Evolutionary conservation across 35 echinoderm and acorn worm species (phyloP), one percentile per base, ranked within the genome.

Genomic region (Acanthaster planci): DNA sequence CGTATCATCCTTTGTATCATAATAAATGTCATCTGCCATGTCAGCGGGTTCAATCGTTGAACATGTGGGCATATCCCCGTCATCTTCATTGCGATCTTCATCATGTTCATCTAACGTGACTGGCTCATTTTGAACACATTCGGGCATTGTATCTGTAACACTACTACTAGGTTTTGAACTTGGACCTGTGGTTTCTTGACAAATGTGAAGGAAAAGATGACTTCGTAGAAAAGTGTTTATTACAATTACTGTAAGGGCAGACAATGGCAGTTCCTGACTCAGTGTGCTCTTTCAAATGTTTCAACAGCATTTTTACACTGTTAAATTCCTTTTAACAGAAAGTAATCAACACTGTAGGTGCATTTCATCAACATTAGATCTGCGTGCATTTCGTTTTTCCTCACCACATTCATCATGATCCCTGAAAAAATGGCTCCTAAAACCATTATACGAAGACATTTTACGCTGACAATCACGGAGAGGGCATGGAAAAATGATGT

Each of bases 221-320:
- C 26, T 89, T 89, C n/a, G 59, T 82, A 36, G 15, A 15, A 82
- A 82, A 67, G 68, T 37, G 50, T 22, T 37, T 51, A 50, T 89
- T 30, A 67, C 77, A 82, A 59, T 82, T 80, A 0, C 67, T 22
- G 55, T 38, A 80, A 26, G 86, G 86, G 30, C 86, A 88, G 34
- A 21, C 60, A 81, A 87, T 51, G 21, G 36, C 51, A 44, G 55
- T 51, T 15, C 55, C 87, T 44, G 75, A 6, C 39, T 72, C 57
- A 47, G 82, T 77, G 29, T 89, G 86, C 57, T 89, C 86, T 89
- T 50, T 89, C 1, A 89, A 47, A 31, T 89, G 87, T 60, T 82
- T 81, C 8, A 81, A 32, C 16, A 89, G 36, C 67, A 22, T 7
- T 50, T 82, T 8, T 5, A 67, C 52, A 32, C 68, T 57, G 30